phyloP scores from a whole-genome alignment of 2,797 vertebrate species.

The Trachops cirrhosus region DNA sequence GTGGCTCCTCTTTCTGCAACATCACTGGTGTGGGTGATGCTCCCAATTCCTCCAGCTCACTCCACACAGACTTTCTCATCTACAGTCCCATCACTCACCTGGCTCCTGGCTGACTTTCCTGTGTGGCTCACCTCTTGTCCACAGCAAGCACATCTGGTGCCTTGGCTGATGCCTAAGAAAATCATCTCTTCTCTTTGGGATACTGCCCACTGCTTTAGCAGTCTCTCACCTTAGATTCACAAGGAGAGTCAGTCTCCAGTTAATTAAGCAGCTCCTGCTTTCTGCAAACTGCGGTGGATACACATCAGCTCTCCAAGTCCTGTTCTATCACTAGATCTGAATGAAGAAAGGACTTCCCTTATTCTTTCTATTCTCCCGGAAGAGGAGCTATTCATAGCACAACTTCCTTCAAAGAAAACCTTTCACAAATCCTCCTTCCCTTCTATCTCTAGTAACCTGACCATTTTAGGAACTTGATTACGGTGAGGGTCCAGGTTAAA shows the following conservation, averaged over 20 bases:
- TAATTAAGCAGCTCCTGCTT: neutral
- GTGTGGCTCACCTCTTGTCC: neutral
- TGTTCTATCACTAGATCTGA: neutral
- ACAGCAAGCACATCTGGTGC: neutral
- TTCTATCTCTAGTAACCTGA: neutral
- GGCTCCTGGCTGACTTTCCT: neutral
- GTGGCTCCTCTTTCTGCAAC: neutral
- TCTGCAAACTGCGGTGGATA: neutral
- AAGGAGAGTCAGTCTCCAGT: neutral
- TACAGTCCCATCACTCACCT: neutral
- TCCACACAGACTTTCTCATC: neutral
- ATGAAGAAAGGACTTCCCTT: neutral
- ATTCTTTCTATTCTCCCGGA: neutral
- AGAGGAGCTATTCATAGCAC: neutral
- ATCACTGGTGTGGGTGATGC: neutral
- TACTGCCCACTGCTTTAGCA: neutral
- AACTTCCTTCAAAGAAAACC: neutral
- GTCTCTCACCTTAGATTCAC: neutral
- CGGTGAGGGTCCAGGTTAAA: neutral
- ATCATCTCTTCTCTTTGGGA: neutral
- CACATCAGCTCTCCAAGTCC: neutral
- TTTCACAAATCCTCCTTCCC: neutral
- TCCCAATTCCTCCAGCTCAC: neutral
- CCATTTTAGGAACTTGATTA: neutral
- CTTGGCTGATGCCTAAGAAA: neutral